Base-by-base conservation (phyloP, 1,140 invertebrate genomes). In the Penaeus indicus region DNA sequence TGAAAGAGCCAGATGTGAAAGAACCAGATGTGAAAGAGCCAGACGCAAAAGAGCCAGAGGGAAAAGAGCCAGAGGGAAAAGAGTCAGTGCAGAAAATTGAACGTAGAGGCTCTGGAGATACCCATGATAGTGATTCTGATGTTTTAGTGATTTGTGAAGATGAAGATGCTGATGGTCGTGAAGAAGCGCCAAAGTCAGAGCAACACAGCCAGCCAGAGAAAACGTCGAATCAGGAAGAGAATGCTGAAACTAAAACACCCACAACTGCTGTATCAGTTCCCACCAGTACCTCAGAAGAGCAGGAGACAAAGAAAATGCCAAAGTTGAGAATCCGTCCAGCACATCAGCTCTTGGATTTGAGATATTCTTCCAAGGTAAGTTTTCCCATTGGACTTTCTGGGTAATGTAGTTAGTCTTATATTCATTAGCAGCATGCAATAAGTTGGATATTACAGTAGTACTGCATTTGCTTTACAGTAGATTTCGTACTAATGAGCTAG, bases 71-170 rank as follows among this genome's bases (percentile, higher is more conserved):
- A 22, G n/a, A 69, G 32, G 61, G 67, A 11, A 16, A 63, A 18
- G 10, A 78, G 25, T 13, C 22, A 64, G 21, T 7, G 11, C 11
- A 77, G 25, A 75, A 27, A 87, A 61, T 22, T 18, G 16, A 11
- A 38, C 42, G 21, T 38, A 69, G 47, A 19, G 32, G 63, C n/a
- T 69, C 19, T 22, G 27, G 21, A 42, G 67, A 72, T 19, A 47
- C 60, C 38, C 61, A 84, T 79, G 86, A 88, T 27, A 88, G 87
- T 79, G 87, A 88, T 21, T 88, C 87, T 0, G 87, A 88, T 62
- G 84, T 42, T 21, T 77, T 88, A 63, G 87, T 88, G 7, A 88
- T 88, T 38, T 88, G 87, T 88, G 87, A 88, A 47, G 87, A 88
- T 77, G 80, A 27, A 27, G 85, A 86, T 81, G 60, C 78, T 47